Percentiles rank a stretch among this genome's conserved stretches.
Conservation (phyloP, 2,888 invertebrate species). For the Cantharis rustica region DNA sequence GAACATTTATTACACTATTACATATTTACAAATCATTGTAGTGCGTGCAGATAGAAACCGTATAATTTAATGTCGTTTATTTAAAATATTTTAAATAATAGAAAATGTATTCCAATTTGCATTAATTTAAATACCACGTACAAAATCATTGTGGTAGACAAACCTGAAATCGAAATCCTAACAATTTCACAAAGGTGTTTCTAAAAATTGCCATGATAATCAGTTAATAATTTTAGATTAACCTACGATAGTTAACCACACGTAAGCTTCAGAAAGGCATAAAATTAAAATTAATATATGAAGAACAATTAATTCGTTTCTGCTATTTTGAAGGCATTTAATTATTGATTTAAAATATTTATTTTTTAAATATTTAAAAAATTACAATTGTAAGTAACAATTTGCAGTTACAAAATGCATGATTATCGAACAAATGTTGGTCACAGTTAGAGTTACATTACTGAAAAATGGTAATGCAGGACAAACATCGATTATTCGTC, state of each 20-base stretch:
- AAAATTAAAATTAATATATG: not conserved
- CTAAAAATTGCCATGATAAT: not conserved
- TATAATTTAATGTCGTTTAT: not conserved
- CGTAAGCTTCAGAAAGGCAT: not conserved
- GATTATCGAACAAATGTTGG: not conserved
- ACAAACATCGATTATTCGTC: not conserved
- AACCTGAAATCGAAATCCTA: not conserved
- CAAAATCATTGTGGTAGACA: not conserved
- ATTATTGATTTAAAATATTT: not conserved
- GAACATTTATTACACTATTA: not conserved
- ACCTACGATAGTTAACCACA: not conserved
- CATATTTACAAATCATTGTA: not conserved
- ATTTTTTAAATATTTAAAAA: not conserved
- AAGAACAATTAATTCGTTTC: not conserved
- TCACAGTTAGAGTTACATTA: not conserved
- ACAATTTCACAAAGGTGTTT: not conserved
- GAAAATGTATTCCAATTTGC: not conserved
- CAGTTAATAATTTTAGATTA: not conserved
- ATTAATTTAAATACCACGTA: not conserved
- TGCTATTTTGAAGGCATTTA: not conserved
- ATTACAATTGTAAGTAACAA: not conserved
- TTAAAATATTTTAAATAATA: not conserved
- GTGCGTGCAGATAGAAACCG: not conserved
- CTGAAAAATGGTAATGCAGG: not conserved
- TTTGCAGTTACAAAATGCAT: not conserved